Conservation (phyloP, 2,888 invertebrate genomes). For the Chloromyia formosa region DNA sequence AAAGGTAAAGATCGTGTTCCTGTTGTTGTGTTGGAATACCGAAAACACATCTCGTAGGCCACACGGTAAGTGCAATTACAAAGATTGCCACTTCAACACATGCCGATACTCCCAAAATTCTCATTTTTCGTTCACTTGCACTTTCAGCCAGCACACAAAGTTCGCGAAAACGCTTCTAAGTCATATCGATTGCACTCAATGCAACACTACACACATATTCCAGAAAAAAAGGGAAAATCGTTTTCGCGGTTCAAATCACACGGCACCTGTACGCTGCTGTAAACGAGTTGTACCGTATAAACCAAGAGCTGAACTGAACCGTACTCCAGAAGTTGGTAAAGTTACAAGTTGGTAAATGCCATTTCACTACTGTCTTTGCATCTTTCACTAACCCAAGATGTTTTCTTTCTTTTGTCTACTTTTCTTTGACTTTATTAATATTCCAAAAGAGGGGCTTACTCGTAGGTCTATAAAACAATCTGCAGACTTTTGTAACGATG, state of each 20-base stretch:
- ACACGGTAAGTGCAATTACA: background rate
- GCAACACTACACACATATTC: background rate
- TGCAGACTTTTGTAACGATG: constrained; percentile 1
- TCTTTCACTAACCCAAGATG: constrained; percentile 35
- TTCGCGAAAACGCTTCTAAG: constrained; percentile 17
- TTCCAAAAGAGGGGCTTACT: constrained; percentile 38
- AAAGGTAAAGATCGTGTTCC: constrained; percentile 77
- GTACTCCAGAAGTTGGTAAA: constrained; percentile 33
- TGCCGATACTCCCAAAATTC: background rate
- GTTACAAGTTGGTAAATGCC: constrained; percentile 40
- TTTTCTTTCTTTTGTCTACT: constrained; percentile 41
- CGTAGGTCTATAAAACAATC: constrained; percentile 33
- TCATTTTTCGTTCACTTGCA: constrained; percentile 42
- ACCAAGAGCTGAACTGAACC: constrained; percentile 41
- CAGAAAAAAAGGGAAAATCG: constrained; percentile 3
- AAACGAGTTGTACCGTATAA: constrained; percentile 19
- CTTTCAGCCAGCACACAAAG: constrained; percentile 17
- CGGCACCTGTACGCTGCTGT: constrained; percentile 15
- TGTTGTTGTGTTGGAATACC: constrained; percentile 66
- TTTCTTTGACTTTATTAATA: constrained; percentile 33
- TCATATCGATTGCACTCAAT: constrained; percentile 22
- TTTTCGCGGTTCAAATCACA: constrained; percentile 31
- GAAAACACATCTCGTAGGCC: constrained; percentile 36
- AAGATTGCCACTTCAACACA: constrained; percentile 39
- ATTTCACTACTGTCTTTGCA: constrained; percentile 48